Evolutionary conservation across 2,113 vertebrate species (phyloP).

Genomic region (Halcyon senegalensis): DNA sequence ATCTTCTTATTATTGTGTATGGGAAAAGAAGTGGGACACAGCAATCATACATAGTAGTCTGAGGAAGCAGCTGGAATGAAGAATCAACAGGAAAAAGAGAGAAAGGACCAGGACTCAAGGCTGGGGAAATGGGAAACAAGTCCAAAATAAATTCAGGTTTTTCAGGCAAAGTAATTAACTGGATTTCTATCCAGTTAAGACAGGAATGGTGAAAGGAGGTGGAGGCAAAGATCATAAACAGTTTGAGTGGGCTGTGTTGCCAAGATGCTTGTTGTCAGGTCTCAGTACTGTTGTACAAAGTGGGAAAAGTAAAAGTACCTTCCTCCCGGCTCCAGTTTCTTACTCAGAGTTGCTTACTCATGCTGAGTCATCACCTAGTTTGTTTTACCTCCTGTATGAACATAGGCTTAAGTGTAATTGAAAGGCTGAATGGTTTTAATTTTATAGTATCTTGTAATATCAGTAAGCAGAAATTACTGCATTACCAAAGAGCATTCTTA

Average conservation of each 20-base stretch:
- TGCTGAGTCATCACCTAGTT: neutral
- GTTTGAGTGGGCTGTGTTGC: neutral
- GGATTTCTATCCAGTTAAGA: neutral
- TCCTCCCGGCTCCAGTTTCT: neutral
- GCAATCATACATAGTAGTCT: neutral
- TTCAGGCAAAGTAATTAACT: neutral
- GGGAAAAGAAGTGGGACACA: neutral
- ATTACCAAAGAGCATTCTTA: neutral
- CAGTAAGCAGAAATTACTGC: neutral
- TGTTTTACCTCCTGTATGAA: neutral
- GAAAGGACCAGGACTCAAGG: neutral
- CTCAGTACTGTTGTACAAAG: neutral
- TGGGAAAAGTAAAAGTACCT: neutral
- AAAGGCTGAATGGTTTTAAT: neutral
- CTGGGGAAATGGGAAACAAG: neutral
- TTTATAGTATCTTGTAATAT: neutral
- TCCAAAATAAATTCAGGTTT: neutral
- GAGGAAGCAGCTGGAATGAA: neutral
- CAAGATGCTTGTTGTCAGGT: neutral
- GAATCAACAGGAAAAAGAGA: neutral
- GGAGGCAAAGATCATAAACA: rapidly evolving
- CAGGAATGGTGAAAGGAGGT: neutral
- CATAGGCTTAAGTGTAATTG: neutral
- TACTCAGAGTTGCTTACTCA: neutral
- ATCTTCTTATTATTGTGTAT: neutral